Evolutionary conservation across 2,888 invertebrate species (phyloP), one percentile per base, ranked within the genome.

Genomic region (Abrostola triplasia): DNA sequence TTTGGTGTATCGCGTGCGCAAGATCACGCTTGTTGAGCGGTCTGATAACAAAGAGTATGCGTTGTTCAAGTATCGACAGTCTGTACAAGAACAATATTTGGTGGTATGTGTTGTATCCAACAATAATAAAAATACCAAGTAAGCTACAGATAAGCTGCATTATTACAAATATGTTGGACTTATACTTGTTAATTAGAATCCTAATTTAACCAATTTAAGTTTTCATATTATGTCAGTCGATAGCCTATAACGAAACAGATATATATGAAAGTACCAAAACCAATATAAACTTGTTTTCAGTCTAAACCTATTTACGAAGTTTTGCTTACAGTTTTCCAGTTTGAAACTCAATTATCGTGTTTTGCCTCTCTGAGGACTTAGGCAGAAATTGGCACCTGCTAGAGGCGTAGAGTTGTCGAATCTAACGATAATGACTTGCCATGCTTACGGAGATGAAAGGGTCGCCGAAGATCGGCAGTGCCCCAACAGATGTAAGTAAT

Each of bases 1-100:
- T 92, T 89, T 84, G 80, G 86, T 84, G 85, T 82, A 92, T 89
- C 90, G 90, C 92, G 91, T 91, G 92, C 89, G 85, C 87, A 83
- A 83, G 85, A 83, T 84, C 84, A 84, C 81, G 85, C 80, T 81
- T 79, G 81, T 80, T 81, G 76, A 66, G 66, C 64, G 69, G 72
- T 76, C 80, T 82, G 81, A 82, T 85, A 66, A 55, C 82, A 86
- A 84, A 86, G 85, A 85, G 41, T 71, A 80, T 54, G 54, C 8
- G 42, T 36, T 53, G 36, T 24, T 48, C 12, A 54, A 69, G 53
- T 53, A 70, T 48, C 52, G 65, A 64, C 58, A 57, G 5, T 10
- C 7, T 49, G n/a, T 61, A 40, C 35, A 54, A 47, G 24, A 7
- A 12, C 57, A 40, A 53, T 44, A 37, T 41, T 0, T 6, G n/a